A percentile compares a stretch with the other conserved stretches of the same genome.
phyloP scores from a whole-genome alignment of 2,888 invertebrate species.

The Caenorhabditis japonica region DNA sequence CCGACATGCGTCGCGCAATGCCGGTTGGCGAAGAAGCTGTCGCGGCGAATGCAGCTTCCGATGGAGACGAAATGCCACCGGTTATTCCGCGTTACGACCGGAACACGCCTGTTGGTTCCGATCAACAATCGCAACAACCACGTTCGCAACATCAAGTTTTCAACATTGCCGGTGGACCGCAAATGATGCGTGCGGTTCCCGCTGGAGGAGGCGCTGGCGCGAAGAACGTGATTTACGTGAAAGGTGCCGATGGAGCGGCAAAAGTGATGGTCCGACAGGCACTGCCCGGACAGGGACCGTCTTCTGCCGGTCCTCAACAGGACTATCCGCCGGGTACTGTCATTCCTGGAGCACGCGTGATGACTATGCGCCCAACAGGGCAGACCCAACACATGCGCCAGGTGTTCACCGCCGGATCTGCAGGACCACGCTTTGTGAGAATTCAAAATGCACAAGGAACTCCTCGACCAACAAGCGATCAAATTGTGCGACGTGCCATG shows the following conservation, averaged over 20 bases:
- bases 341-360: neutral
- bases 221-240: constrained; percentile 15
- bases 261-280: constrained; percentile 9
- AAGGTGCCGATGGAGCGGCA: neutral
- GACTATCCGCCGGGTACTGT: constrained; percentile 2
- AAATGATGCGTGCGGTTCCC: constrained; percentile 17
- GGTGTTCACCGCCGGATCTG: neutral
- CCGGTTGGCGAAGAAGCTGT: constrained; percentile 50
- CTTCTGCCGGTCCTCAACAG: neutral
- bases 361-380: neutral
- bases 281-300: no score
- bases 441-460: neutral
- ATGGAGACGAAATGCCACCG: constrained; percentile 47
- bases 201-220: constrained; percentile 5
- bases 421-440: constrained; percentile 5
- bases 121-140: neutral
- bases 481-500: constrained; percentile 8
- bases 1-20: constrained; percentile 29
- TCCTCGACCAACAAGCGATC: neutral
- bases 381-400: neutral
- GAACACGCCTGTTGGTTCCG: neutral
- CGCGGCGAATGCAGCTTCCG: constrained; percentile 16
- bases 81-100: constrained; percentile 51
- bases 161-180: constrained; percentile 20
- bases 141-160: constrained; percentile 5